Evolutionary conservation across 2,888 invertebrate genomes (phyloP), one percentile per base, ranked within the genome.

Genomic region (Eristalinus aeneus): DNA sequence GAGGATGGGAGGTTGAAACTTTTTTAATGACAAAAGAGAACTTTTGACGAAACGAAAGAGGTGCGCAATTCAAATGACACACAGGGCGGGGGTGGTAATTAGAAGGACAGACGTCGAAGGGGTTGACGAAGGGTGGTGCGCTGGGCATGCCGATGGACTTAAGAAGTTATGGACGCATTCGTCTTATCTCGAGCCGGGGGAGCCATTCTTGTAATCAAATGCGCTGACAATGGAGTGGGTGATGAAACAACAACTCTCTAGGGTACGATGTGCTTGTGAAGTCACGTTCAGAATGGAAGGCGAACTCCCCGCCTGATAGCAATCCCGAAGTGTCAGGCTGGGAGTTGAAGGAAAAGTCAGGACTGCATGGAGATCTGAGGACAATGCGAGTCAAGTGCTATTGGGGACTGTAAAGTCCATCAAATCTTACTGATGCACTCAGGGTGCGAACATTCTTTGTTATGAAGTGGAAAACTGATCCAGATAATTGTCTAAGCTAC

Each of bases 21-120:
- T 85, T 85, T 85, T 85, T 85, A 81, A 85, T 85, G 85, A 81
- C 85, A 81, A 85, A 64, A 68, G 56, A 39, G 84, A 85, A 72
- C 72, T 85, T 81, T 85, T 85, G 81, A 85, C 81, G 81, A 85
- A 46, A 34, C 76, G 36, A 76, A 79, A 80, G 84, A 85, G 85
- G 81, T 85, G 76, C 58, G 58, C 85, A 46, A 76, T 80, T 81
- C 72, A 81, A 85, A 77, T 85, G 65, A 54, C 73, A 85, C 85
- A 85, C 76, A 76, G 85, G 76, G 72, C 56, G 27, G 27, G 27
- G 81, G 76, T 68, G 85, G 81, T 76, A 85, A 85, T 85, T 85
- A 85, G 76, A 60, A 58, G 72, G 63, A 36, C 23, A 56, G 27
- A 12, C 46, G 56, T 23, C 16, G 64, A n/a, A 16, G 16, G 31